Base-by-base conservation (phyloP, 2,797 vertebrate species). In the Pangasius djambal region DNA sequence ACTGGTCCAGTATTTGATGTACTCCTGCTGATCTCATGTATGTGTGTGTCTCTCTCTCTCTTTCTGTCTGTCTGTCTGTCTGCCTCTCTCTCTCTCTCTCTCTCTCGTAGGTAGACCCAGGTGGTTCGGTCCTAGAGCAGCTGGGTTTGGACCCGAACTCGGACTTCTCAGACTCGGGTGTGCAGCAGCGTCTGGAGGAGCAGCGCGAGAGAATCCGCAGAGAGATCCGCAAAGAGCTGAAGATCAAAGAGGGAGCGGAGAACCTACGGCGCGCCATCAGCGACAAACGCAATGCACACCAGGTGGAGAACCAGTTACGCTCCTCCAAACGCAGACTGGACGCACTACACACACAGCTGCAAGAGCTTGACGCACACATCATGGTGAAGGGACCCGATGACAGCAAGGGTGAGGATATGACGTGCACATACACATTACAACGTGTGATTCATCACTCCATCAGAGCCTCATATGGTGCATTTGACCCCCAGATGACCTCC, bases 341-440 rank as follows among this genome's bases (percentile, higher is more conserved):
- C 90, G 90, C 89, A 6, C 95, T 98, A 37, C 97, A 97, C 0
- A 90, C 94, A 18, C 96, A 97, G 92, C 95, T 98, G 92, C 97
- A 97, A 94, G 97, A 98, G 90, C 96, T 98, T 87, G 97, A 98
- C 0, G 97, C 97, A 0, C 96, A 97, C 87, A 97, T 98, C 70
- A 96, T 98, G 88, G 96, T 97, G 90, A 97, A 97, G 0, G 97
- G 96, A 37, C 94, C 94, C 0, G 94, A 96, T 0, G 94, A 97
- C 6, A 91, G 93, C 65, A 94, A 92, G 94, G 95, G 96, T 95
- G 92, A 12, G 91, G 52, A 59, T 22, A 0, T 22, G 63, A 69
- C 2, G 1, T 52, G 18, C 63, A 69, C 44, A 50, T 34, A 31
- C 63, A 52, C 40, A 13, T 4, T 12, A 31, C n/a, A 69, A 9